Conservation (phyloP, 2,888 invertebrate genomes). For the Drosophila antonietae region DNA sequence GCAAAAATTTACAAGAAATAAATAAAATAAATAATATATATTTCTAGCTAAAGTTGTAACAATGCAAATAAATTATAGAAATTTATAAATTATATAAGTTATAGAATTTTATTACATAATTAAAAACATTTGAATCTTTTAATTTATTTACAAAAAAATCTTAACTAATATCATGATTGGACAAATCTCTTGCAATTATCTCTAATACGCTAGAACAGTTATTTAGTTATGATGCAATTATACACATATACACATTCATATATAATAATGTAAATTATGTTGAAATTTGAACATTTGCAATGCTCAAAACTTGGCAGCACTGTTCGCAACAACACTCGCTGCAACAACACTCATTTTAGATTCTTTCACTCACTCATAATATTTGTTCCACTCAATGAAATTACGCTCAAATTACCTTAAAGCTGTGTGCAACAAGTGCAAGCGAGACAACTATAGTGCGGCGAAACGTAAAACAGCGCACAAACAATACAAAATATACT, state of each 20-base stretch:
- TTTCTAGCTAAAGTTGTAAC: no score
- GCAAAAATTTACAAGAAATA: no score
- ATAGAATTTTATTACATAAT: not conserved
- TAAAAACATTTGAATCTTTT: no score
- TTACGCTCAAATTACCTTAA: conserved; percentile 10
- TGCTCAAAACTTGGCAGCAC: conserved; percentile 49
- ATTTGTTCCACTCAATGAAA: conserved; percentile 28
- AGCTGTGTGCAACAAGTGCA: conserved; percentile 29
- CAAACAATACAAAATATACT: conserved; percentile 14
- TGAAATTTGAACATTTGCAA: conserved; percentile 34
- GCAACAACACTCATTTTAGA: conserved; percentile 6
- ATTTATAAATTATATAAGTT: not conserved
- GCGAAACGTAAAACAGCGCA: not conserved
- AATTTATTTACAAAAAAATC: no score
- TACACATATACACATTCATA: not conserved
- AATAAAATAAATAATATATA: no score
- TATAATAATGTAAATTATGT: not conserved
- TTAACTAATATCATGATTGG: no score
- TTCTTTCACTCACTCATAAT: conserved; percentile 18
- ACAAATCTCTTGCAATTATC: conserved; percentile 19
- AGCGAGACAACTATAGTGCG: conserved; percentile 43
- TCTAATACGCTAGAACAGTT: conserved; percentile 45
- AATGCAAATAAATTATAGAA: no score
- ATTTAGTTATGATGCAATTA: no score
- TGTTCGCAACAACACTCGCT: conserved; percentile 13